Evolutionary conservation across 30 jellyfish, hydroid and myxozoan genomes (phyloP).

Genomic region (Rhopilema esculentum): DNA sequence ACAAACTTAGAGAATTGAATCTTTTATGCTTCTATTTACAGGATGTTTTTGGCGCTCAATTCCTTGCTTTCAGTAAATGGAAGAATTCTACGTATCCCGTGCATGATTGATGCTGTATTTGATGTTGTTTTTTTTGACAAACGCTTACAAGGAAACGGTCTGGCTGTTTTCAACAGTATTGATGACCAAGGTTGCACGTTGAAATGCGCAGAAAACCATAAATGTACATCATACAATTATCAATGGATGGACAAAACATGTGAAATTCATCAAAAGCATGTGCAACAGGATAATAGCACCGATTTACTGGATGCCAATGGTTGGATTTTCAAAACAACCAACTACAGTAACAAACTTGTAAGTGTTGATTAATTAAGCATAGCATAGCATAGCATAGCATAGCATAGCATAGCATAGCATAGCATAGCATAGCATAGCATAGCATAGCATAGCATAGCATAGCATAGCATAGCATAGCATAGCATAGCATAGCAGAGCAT

Average conservation of each 20-base stretch:
- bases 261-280: background rate
- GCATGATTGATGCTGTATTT: background rate
- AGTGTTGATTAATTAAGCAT: background rate
- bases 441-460: slow-evolving; percentile 24
- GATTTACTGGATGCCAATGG: background rate
- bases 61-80: background rate
- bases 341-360: background rate
- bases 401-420: slow-evolving; percentile 44
- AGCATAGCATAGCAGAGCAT: slow-evolving; percentile 45
- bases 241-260: background rate
- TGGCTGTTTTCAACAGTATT: background rate
- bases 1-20: no score
- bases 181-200: background rate
- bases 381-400: slow-evolving; percentile 15
- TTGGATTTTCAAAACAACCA: background rate
- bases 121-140: background rate
- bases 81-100: background rate
- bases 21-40: background rate
- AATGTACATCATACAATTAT: background rate
- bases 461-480: slow-evolving; percentile 25
- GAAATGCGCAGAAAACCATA: background rate
- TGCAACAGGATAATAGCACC: background rate
- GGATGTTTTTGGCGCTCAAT: background rate
- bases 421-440: slow-evolving; percentile 36
- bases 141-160: background rate